Evolutionary conservation across 2,888 invertebrate genomes (phyloP), one percentile per base, ranked within the genome.

Genomic region (Tipula lateralis): DNA sequence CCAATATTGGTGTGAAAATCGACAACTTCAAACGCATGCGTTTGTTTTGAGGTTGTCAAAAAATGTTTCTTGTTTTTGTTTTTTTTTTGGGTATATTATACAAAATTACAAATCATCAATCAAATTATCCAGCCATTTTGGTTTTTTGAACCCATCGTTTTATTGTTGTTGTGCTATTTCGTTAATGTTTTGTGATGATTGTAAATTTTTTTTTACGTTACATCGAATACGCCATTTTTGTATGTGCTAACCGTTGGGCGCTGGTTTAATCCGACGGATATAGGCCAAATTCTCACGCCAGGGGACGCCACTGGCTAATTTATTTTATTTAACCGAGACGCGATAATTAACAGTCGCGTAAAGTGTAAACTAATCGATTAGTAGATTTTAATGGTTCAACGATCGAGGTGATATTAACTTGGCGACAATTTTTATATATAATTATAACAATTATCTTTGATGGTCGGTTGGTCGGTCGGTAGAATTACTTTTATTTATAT

Each of bases 91-190:
- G n/a, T 82, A 29, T 82, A 19, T 13, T 82, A 12, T n/a, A 82
- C 83, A 84, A 83, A 84, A 85, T 85, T 85, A 86, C 85, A 86
- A 84, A 85, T 84, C 85, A 86, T 86, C 86, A 86, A 86, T 86
- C 86, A 86, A 86, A 84, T 66, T 66, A 66, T 86, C 85, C 86
- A 85, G 86, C 85, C 85, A 85, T 85, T 86, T 86, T 86, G 85
- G 85, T 85, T 84, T 85, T 85, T 84, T 84, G 85, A 85, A 66
- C 84, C 66, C 66, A 24, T 66, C 24, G 19, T 66, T 24, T 66
- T 66, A 9, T 6, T 50, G 66, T 66, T 66, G 66, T 66, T 66
- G 9, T 66, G 66, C 5, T 44, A 13, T 39, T 50, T 66, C 24
- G 66, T 66, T 66, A 66, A 66, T 66, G 66, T 66, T 66, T 66